Base-by-base conservation (phyloP, 2,113 vertebrate genomes). In the Gobius niger region DNA sequence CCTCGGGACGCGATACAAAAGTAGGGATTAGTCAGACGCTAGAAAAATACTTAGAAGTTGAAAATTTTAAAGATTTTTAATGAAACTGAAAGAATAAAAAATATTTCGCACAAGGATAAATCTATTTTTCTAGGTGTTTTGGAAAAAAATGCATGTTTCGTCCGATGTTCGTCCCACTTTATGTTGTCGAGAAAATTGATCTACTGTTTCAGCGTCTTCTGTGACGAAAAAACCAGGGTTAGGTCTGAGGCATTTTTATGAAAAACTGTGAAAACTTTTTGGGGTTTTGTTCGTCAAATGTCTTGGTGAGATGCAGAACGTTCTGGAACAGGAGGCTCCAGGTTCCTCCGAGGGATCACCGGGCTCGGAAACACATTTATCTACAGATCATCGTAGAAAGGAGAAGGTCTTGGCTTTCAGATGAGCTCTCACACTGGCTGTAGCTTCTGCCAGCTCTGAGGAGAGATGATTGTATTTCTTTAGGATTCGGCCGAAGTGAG, bases 81-180 rank as follows among this genome's bases (percentile, higher is more conserved):
- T 90, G 89, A 92, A 91, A 93, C 75, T 84, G 90, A 89, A 91
- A 90, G 81, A 89, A 87, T 88, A 89, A 88, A 87, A 92, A 93
- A 86, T 89, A 89, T 92, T 92, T 94, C 91, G 88, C 92, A 93
- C 90, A 92, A 93, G 3, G 24, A 34, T 91, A 93, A 94, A 92
- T 94, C 91, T 94, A 93, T 94, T 94, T 94, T 93, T 93, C 90
- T 92, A 93, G 91, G 90, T 93, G 92, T 94, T 93, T 93, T 93
- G 91, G 85, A 92, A 91, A 92, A 91, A 34, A 89, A 70, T 93
- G 91, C 92, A 92, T 93, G 91, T 93, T 91, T 88, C 11, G 87
- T 87, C 80, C 60, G 61, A 77, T 77, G 56, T 62, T 82, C 76
- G 80, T 86, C 85, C 61, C 63, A 76, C 63, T 75, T 82, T 86